Conservation (phyloP, 2,113 vertebrate genomes). For the Halcyon malimbica region DNA sequence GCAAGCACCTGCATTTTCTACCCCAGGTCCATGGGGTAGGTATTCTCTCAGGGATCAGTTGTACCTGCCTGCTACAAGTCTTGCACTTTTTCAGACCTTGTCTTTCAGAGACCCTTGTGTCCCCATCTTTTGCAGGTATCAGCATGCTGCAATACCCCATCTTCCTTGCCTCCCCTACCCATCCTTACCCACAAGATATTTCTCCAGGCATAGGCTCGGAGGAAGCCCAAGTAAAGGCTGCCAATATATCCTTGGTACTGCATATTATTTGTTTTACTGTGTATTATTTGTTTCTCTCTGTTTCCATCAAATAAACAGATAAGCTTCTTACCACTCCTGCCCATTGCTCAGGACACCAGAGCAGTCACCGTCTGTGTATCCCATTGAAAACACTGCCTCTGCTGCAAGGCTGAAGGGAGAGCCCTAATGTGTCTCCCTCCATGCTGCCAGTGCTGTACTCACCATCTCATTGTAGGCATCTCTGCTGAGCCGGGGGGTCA, state of each 20-base stretch:
- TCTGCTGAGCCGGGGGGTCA: slow-evolving; percentile 95
- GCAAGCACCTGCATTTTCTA: neutral
- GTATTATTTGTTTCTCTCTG: neutral
- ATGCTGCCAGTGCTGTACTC: slow-evolving; percentile 61
- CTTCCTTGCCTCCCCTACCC: neutral
- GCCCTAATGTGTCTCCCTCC: neutral
- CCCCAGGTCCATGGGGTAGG: too few species aligned
- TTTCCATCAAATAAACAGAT: neutral
- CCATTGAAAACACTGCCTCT: neutral
- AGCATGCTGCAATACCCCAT: neutral
- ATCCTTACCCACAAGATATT: neutral
- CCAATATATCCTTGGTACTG: neutral
- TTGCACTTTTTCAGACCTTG: neutral
- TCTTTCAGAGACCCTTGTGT: neutral
- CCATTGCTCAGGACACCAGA: neutral
- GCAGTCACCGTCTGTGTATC: neutral
- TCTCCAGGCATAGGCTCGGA: neutral
- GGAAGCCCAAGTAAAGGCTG: neutral
- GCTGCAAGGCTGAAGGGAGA: slow-evolving; percentile 14
- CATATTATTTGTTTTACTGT: neutral
- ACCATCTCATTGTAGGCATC: slow-evolving; percentile 98
- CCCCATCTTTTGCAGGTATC: neutral
- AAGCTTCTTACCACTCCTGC: neutral
- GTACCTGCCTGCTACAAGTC: neutral
- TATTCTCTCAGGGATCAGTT: neutral